Evolutionary conservation across 2,113 vertebrate genomes (phyloP).

Genomic region (Trogon surrucura): DNA sequence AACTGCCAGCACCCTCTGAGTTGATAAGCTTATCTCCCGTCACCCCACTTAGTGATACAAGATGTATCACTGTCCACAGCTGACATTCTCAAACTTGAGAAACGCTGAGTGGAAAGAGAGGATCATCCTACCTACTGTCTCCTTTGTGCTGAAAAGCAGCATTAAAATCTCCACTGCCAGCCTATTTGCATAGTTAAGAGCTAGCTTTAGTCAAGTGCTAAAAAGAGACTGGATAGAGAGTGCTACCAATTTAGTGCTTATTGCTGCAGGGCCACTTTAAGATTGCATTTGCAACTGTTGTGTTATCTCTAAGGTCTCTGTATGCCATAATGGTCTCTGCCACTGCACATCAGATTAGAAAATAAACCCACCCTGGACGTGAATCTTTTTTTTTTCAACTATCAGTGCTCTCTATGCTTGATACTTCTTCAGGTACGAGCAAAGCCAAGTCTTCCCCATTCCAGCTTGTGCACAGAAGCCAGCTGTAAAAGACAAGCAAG

Average conservation of each 20-base stretch:
- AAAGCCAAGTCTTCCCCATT: constrained; percentile 49
- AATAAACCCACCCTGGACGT: not conserved
- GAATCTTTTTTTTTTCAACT: constrained; percentile 24
- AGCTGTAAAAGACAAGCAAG: constrained; percentile 57
- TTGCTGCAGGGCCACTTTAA: not conserved
- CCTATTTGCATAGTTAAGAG: constrained; percentile 18
- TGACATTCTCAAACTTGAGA: not conserved
- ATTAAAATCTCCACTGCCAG: not conserved
- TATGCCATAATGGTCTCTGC: not conserved
- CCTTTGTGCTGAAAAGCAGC: not conserved
- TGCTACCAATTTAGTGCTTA: constrained; percentile 38
- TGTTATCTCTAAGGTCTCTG: not conserved
- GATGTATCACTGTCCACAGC: not conserved
- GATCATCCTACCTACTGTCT: not conserved
- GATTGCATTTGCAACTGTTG: not conserved
- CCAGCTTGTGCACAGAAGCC: constrained; percentile 60
- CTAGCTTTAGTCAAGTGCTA: constrained; percentile 1
- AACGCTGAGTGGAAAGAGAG: not conserved
- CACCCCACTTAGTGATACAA: not conserved
- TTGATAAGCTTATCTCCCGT: not conserved
- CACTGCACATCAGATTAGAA: not conserved
- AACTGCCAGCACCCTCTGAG: not conserved
- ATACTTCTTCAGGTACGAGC: constrained; percentile 71
- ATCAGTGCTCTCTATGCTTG: constrained; percentile 46
- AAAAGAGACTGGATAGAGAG: not conserved